A percentile compares a stretch with the other conserved stretches of the same genome.
These are phyloP conservation scores for Monoplex corrugatus DNA, from an alignment of 2,888 invertebrate species.

Conservation along the genomic window DNA sequence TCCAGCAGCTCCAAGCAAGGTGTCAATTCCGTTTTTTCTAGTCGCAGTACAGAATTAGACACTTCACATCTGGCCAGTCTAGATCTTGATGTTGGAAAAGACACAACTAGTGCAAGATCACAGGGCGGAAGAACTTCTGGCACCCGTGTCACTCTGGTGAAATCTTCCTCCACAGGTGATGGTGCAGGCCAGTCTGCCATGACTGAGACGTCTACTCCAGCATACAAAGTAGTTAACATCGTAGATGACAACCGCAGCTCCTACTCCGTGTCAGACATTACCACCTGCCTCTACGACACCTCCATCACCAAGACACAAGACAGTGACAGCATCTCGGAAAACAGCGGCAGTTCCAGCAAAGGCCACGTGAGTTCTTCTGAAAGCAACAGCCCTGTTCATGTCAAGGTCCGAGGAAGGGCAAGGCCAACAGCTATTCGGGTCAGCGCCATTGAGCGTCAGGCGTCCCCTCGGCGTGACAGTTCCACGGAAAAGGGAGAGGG, in stretches of 20 bases:
- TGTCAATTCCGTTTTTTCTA: constrained; percentile 45
- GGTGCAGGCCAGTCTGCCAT: neutral
- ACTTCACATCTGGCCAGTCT: constrained; percentile 49
- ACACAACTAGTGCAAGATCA: constrained; percentile 1
- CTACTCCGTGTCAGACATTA: constrained; percentile 54
- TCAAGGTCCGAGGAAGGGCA: neutral
- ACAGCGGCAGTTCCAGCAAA: constrained; percentile 26
- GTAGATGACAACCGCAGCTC: constrained; percentile 47
- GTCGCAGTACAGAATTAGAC: constrained; percentile 48
- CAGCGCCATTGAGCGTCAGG: neutral
- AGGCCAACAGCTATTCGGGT: constrained; percentile 7
- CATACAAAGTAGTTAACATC: constrained; percentile 54
- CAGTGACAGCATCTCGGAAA: constrained; percentile 12
- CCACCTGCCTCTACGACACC: constrained; percentile 54
- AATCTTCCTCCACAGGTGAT: constrained; percentile 52
- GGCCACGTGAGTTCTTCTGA: constrained; percentile 37
- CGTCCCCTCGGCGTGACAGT: constrained; percentile 46
- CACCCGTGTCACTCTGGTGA: constrained; percentile 14
- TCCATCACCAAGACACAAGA: neutral
- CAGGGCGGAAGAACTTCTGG: neutral
- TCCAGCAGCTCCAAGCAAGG: constrained; percentile 56
- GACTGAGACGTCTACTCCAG: constrained; percentile 41
- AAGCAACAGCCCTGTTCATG: constrained; percentile 18
- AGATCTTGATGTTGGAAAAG: constrained; percentile 39
- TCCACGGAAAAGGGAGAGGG: constrained; percentile 57